A percentile compares a stretch with the other conserved stretches of the same genome.
These are phyloP conservation scores for Lithobates sylvaticus DNA, from an alignment of 2,797 vertebrate species.

Conservation along the genomic window DNA sequence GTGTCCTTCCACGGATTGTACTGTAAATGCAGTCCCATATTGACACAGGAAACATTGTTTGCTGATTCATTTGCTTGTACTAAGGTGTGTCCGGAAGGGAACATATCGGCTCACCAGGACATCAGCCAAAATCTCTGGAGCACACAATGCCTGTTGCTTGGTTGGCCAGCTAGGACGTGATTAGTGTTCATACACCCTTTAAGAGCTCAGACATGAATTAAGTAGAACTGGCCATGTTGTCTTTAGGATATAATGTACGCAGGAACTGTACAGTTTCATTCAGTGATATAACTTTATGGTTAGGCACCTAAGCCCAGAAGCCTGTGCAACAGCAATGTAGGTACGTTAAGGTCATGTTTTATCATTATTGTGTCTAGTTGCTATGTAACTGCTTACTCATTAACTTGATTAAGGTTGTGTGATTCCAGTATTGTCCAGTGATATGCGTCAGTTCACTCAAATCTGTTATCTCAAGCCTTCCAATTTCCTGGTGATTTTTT, in stretches of 20 bases:
- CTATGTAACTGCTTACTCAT: slow-evolving; percentile 12
- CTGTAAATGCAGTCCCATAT: neutral
- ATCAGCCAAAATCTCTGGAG: slow-evolving; percentile 26
- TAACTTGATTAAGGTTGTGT: neutral
- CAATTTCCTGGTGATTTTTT: too few relatives aligned
- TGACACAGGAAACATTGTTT: slow-evolving; percentile 8
- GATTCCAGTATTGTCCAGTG: neutral
- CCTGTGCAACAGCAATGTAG: neutral
- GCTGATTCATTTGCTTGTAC: slow-evolving; percentile 1
- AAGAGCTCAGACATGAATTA: neutral
- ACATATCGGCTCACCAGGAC: neutral
- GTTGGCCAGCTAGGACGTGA: slow-evolving; percentile 10
- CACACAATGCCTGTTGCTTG: slow-evolving; percentile 37
- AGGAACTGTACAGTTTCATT: neutral
- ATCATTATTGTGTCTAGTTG: neutral
- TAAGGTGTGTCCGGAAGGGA: slow-evolving; percentile 1
- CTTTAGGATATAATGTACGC: slow-evolving; percentile 42
- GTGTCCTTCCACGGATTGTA: neutral
- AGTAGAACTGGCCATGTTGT: slow-evolving; percentile 7
- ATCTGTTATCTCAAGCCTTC: neutral
- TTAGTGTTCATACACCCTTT: slow-evolving; percentile 2
- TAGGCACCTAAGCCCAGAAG: neutral
- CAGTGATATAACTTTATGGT: neutral
- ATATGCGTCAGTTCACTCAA: neutral
- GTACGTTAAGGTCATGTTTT: slow-evolving; percentile 16